Base-by-base conservation (phyloP, 2,888 invertebrate species). In the Tenthredo scrophulariae region DNA sequence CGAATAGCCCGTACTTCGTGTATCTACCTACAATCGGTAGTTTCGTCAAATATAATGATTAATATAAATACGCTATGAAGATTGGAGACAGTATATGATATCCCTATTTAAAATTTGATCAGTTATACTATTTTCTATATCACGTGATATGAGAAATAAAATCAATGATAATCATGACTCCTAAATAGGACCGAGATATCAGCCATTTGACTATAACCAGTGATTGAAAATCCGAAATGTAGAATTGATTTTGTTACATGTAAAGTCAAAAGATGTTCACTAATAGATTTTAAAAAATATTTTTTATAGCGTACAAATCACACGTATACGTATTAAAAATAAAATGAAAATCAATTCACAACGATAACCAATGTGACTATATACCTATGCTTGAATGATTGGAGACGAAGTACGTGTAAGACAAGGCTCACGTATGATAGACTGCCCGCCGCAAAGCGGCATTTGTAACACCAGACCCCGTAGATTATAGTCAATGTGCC, bases 401-500 rank as follows among this genome's bases (percentile, higher is more conserved):
- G 22, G 10, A 22, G 62, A 62, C 26, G 26, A 62, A 62, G 9
- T 22, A 62, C 62, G 62, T 9, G 9, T 10, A 26, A 62, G 26
- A 62, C 62, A 62, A n/a, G 1, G n/a, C 29, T 67, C 10, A 2
- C 10, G 67, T 15, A 26, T 67, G 67, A 18, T 10, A 33, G 29
- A 70, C 37, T 33, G 7, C 18, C 33, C 67, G 7, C 33, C 33
- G 67, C 1, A 18, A 18, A 5, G 6, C 33, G 37, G 33, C 33
- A 22, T 43, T 74, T 43, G 43, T 74, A 43, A 13, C n/a, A 13
- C 75, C 46, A 75, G 43, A 75, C 46, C 22, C 50, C 15, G 37
- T 54, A 79, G 54, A 79, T 79, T 54, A 75, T 54, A 22, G 40
- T 65, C 62, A 62, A 65, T 82, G 40, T 43, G 82, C 43, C 50